Base-by-base conservation (phyloP, 2,888 invertebrate species). In the Fissipunctia ypsillon region DNA sequence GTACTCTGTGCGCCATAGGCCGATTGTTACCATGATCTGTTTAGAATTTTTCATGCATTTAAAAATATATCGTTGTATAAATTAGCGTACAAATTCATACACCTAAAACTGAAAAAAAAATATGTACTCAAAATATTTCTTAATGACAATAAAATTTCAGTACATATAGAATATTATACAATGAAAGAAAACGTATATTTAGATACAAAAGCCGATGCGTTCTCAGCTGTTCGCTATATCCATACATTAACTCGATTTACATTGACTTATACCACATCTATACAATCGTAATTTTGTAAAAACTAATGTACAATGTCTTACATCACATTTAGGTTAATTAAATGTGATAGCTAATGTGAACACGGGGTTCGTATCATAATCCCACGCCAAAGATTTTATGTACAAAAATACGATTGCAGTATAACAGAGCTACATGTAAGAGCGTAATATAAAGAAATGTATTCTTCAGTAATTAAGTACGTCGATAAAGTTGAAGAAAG, bases 151-250 rank as follows among this genome's bases (percentile, higher is more conserved):
- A 81, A 69, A 84, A 76, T 79, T 84, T 81, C 82, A 84, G 73
- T 87, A 85, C 78, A 83, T 87, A 80, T 68, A 81, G 79, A 84
- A 80, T 87, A 89, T 87, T 84, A 86, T 89, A 90, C 88, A 90
- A 85, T 83, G 81, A 86, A 78, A 82, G 81, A 84, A 78, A 86
- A 85, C 84, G 85, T 85, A 84, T 84, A 86, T 78, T 76, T 86
- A 88, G 81, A 88, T 88, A 89, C 81, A 87, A 86, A 87, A 89
- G 85, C 84, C 77, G 83, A 83, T 76, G 86, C 84, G 80, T 83
- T 80, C 61, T 84, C 78, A 83, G 86, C 84, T 70, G 78, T 81
- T 78, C 78, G 71, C 82, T 85, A 80, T 73, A 80, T 80, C 76
- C 86, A 72, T 85, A 83, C 79, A 80, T 80, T 77, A 84, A 82